Conservation (phyloP, 2,888 invertebrate genomes). For the Caenorhabditis panamensis region DNA sequence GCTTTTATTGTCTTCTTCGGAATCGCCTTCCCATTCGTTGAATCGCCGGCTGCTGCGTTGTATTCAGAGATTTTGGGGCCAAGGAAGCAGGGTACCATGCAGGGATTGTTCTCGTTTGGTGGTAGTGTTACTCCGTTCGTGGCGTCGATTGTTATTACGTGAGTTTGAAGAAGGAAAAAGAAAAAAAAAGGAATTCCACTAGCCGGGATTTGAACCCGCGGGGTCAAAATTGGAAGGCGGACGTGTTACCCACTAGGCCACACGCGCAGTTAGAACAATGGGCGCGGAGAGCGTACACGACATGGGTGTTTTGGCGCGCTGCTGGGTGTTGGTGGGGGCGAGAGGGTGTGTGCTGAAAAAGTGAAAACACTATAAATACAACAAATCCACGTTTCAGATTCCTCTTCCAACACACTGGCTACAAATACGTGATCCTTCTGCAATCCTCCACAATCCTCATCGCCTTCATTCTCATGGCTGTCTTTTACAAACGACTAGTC, state of each 20-base stretch:
- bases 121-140: conserved; percentile 68
- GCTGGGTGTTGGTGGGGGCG: too few relatives aligned
- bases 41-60: conserved; percentile 64
- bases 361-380: too few relatives aligned
- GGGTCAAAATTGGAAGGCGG: too few relatives aligned
- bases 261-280: too few relatives aligned
- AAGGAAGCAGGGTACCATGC: conserved; percentile 70
- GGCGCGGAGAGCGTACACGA: too few relatives aligned
- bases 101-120: conserved; percentile 68
- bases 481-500: conserved; percentile 66
- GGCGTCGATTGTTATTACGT: conserved; percentile 69
- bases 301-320: too few relatives aligned
- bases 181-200: too few relatives aligned
- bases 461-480: conserved; percentile 49
- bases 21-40: conserved; percentile 68
- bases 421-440: conserved; percentile 61
- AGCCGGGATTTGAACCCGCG: too few relatives aligned
- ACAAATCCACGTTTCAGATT: conserved; percentile 60
- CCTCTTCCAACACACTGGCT: conserved; percentile 70
- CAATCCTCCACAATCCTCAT: conserved; percentile 60
- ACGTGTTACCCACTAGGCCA: too few relatives aligned
- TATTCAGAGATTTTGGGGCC: conserved; percentile 70
- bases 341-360: too few relatives aligned
- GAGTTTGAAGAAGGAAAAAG: conserved; percentile 4
- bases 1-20: conserved; percentile 65